Evolutionary conservation across 2,888 invertebrate genomes (phyloP), one percentile per base, ranked within the genome.

Genomic region (Caenorhabditis japonica): DNA sequence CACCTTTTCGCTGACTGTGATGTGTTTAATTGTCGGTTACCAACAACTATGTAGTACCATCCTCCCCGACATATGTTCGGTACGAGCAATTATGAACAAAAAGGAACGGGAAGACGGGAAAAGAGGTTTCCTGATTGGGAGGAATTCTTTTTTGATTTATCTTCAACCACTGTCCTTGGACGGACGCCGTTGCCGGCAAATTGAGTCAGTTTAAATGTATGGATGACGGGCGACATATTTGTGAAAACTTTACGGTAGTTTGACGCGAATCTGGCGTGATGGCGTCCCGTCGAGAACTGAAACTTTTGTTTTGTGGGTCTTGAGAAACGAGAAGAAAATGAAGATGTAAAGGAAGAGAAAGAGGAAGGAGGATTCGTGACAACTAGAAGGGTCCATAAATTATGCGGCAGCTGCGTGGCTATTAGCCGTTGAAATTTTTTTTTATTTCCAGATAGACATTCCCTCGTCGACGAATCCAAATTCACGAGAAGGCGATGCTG

Each of bases 321-420:
- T 53, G 62, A 53, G 46, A 62, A 62, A 46, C 38, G 47, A 41
- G 39, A 38, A 43, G 39, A 36, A n/a, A n/a, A n/a, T n/a, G n/a
- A n/a, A n/a, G n/a, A n/a, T n/a, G n/a, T n/a, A n/a, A n/a, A n/a
- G n/a, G n/a, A n/a, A n/a, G n/a, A n/a, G n/a, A n/a, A n/a, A n/a
- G 25, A 19, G n/a, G 34, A 25, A 49, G 36, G 38, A 55, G 62
- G 62, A 53, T 46, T 55, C 34, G 30, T 38, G 55, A 55, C 64
- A 30, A 41, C 30, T n/a, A n/a, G 64, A 33, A 51, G 62, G 64
- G 71, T 58, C 58, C 58, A 71, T 71, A 71, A 71, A 71, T 71
- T 58, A 71, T 52, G 61, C 19, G 49, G n/a, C 38, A 64, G 62
- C 59, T 69, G 55, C 69, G 60, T 23, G 61, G 4, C 44, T n/a